These are phyloP conservation scores for Poecilia velifera DNA, from an alignment of 2,797 vertebrate species.

Conservation along the genomic window DNA sequence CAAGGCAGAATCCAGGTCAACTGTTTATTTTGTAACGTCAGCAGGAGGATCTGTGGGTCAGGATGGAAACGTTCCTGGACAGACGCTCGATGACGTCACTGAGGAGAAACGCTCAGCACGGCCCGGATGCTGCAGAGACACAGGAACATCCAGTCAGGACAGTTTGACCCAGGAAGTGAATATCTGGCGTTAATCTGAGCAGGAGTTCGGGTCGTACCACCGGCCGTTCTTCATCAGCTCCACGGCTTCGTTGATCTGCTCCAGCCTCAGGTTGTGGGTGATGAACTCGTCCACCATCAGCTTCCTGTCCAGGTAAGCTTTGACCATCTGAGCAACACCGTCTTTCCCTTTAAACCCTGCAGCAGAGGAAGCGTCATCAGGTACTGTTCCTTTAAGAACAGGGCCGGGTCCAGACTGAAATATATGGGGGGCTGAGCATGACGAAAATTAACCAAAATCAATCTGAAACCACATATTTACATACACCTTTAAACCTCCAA, in stretches of 20 bases:
- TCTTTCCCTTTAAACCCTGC: slow-evolving; percentile 87
- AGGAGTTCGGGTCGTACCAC: slow-evolving; percentile 73
- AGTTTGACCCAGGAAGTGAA: too few relatives aligned
- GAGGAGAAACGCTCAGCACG: slow-evolving; percentile 70
- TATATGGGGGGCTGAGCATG: too few relatives aligned
- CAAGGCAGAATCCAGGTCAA: background rate
- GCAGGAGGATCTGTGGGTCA: rapidly evolving
- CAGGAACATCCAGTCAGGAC: slow-evolving; percentile 11
- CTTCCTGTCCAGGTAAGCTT: slow-evolving; percentile 86
- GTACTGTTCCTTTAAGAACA: background rate
- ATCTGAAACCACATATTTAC: background rate
- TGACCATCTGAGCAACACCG: slow-evolving; percentile 83
- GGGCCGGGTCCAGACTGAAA: background rate
- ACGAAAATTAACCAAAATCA: background rate
- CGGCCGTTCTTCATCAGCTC: slow-evolving; percentile 85
- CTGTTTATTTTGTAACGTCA: background rate
- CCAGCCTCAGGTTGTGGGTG: slow-evolving; percentile 84
- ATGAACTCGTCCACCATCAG: slow-evolving; percentile 89
- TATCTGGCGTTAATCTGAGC: background rate
- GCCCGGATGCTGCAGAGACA: slow-evolving; percentile 80
- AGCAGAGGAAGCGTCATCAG: background rate
- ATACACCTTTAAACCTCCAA: background rate
- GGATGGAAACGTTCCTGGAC: background rate
- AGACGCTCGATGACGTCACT: slow-evolving; percentile 10
- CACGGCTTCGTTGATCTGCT: slow-evolving; percentile 85